Evolutionary conservation across 2,888 invertebrate species (phyloP).

Genomic region (Allolobophora icterica): DNA sequence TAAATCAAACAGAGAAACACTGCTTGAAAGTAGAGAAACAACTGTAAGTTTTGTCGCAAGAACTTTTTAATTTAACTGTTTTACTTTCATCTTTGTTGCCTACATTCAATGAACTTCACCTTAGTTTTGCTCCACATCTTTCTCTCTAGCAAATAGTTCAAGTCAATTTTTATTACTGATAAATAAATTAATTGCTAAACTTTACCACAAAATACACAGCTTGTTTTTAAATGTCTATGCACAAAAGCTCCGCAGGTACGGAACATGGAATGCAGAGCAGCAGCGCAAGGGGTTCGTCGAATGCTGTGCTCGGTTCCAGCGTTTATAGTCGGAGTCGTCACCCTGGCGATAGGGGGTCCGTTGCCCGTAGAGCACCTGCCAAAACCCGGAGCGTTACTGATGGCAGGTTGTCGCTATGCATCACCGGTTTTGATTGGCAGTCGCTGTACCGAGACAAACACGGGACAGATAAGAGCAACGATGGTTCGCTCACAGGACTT

Average conservation of each 20-base stretch:
- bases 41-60: not conserved
- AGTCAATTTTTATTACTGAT: not conserved
- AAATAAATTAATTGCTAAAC: not conserved
- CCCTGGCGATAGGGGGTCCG: not conserved
- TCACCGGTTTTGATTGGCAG: conserved; percentile 21
- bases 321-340: not conserved
- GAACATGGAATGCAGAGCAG: not conserved
- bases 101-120: not conserved
- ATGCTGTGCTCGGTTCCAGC: not conserved
- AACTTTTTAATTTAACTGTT: not conserved
- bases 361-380: conserved; percentile 21
- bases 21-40: not conserved
- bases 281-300: not conserved
- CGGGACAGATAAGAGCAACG: not conserved
- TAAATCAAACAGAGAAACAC: not conserved
- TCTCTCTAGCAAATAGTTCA: not conserved
- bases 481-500: not conserved
- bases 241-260: not conserved
- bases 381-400: conserved; percentile 14
- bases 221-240: not conserved
- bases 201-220: not conserved
- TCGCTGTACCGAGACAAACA: conserved; percentile 15
- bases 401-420: conserved; percentile 21
- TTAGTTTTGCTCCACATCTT: not conserved
- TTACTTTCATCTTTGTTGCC: not conserved